These are phyloP conservation scores for Phengaris alcon DNA, from an alignment of 2,888 invertebrate species.

Conservation along the genomic window DNA sequence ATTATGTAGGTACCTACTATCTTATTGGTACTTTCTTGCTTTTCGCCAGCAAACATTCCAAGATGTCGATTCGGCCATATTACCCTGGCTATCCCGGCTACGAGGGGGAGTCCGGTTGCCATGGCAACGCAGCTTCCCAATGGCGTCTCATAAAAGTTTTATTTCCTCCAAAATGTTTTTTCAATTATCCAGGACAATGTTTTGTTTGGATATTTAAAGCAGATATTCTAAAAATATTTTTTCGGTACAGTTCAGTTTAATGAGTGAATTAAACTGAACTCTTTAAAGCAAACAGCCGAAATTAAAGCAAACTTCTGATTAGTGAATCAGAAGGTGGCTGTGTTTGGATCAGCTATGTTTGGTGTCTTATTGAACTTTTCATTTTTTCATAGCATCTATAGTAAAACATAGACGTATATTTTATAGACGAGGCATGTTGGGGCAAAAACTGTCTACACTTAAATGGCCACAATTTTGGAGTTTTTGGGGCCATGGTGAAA, in stretches of 20 bases:
- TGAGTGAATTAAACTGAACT: too few relatives aligned
- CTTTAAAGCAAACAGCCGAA: not conserved
- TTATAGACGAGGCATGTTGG: too few relatives aligned
- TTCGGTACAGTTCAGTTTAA: not conserved
- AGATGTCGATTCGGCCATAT: not conserved
- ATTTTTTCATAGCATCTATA: not conserved
- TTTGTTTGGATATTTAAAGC: constrained; percentile 9
- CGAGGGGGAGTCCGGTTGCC: constrained; percentile 38
- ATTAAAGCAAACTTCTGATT: too few relatives aligned
- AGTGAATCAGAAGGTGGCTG: not conserved
- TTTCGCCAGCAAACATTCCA: not conserved
- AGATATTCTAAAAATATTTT: not conserved
- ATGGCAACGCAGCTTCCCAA: constrained; percentile 38
- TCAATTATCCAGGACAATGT: not conserved
- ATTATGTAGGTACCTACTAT: not conserved
- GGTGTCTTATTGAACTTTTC: not conserved
- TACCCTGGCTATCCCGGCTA: not conserved
- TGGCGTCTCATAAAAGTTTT: constrained; percentile 7
- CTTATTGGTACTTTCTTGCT: not conserved
- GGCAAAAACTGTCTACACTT: too few relatives aligned
- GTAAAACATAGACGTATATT: too few relatives aligned
- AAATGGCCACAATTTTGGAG: too few relatives aligned
- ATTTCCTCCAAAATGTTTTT: not conserved
- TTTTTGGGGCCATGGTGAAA: too few relatives aligned
- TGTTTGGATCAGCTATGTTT: not conserved